Evolutionary conservation across 2,797 vertebrate genomes (phyloP).

Genomic region (Melanogrammus aeglefinus): DNA sequence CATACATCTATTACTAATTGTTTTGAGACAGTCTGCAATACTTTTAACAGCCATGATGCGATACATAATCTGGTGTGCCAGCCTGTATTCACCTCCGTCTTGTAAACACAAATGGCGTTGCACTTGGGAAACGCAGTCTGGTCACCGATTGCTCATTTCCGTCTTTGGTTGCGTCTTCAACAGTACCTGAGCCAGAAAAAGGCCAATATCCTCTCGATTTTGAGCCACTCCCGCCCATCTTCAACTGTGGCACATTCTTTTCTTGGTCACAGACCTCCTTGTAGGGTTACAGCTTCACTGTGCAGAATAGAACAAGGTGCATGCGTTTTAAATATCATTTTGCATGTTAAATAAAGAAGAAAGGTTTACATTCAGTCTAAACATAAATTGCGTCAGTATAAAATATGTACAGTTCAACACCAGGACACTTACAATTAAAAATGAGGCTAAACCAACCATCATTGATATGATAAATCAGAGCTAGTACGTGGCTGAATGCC

Average conservation of each 20-base stretch:
- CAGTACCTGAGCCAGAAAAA: slow-evolving; percentile 81
- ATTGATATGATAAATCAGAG: background rate
- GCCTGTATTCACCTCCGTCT: slow-evolving; percentile 82
- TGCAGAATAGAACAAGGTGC: background rate
- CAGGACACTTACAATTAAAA: background rate
- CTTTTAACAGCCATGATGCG: background rate
- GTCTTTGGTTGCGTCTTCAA: slow-evolving; percentile 75
- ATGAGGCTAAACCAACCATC: background rate
- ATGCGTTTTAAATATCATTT: background rate
- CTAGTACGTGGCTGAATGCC: background rate
- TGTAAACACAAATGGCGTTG: slow-evolving; percentile 90
- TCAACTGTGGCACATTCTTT: slow-evolving; percentile 82
- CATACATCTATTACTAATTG: background rate
- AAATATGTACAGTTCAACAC: background rate
- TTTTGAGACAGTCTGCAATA: background rate
- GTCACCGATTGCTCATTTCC: slow-evolving; percentile 81
- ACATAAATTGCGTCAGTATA: background rate
- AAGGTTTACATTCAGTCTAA: background rate
- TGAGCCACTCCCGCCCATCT: slow-evolving; percentile 91
- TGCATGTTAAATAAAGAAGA: background rate
- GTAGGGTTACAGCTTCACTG: slow-evolving; percentile 21
- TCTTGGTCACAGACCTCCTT: slow-evolving; percentile 57
- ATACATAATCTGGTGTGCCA: background rate
- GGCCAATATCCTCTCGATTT: slow-evolving; percentile 93
- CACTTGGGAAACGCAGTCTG: slow-evolving; percentile 74